Base-by-base conservation (phyloP, 2,113 vertebrate genomes). In the Hydrolagus affinis region DNA sequence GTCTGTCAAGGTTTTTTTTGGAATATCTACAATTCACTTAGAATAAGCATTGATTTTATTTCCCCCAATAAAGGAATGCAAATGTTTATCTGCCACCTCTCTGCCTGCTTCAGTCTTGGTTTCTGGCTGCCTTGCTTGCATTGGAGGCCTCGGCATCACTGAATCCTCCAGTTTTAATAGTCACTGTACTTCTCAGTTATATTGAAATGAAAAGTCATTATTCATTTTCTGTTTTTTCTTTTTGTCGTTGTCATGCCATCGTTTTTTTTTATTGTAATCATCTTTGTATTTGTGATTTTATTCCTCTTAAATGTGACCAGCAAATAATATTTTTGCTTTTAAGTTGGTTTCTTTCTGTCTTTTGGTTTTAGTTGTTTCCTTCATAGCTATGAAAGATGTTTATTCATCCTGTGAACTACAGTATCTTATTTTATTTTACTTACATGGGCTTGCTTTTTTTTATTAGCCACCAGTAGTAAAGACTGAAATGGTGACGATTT, bases 401-500 rank as follows among this genome's bases (percentile, higher is more conserved):
- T 86, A 21, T 14, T n/a, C 23, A 44, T 85, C 14, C 23, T 71
- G 8, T n/a, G 17, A 85, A 11, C n/a, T 66, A 11, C 19, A 8
- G 56, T 19, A 69, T 44, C 4, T 44, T 44, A 44, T 19, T 57
- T 57, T 86, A 89, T 90, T 85, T 94, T 87, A 93, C 89, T 91
- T 89, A 89, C 89, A 88, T 91, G 87, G 89, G 88, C 91, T 86
- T 91, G 88, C 91, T 86, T 91, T 90, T 88, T 85, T 19, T 32
- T 83, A 66, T 66, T 91, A 99, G 98, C 97, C 97, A 88, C 98
- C 98, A 9, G 97, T 99, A 92, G 96, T 99, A 92, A 98, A 99
- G 95, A 99, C 97, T 80, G 98, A 99, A 95, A 99, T 98, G 97
- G 95, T 99, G 92, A 99, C 97, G 88, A 98, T 99, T 93, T 98